Evolutionary conservation across 2,797 vertebrate species (phyloP).

Genomic region (Etheostoma perlongum): DNA sequence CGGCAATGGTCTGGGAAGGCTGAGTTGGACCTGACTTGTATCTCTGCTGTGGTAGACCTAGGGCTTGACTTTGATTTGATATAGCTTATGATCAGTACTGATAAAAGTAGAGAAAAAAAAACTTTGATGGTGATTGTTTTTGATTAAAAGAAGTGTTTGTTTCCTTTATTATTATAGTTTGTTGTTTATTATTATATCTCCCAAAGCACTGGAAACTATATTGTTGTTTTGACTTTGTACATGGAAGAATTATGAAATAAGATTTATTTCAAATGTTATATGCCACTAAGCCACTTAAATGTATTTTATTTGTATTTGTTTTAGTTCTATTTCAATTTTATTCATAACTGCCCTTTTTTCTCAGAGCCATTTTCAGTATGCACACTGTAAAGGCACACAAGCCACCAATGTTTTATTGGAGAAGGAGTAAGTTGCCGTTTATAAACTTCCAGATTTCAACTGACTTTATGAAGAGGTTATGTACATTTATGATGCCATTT

Average conservation of each 20-base stretch:
- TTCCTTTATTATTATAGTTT: constrained; percentile 74
- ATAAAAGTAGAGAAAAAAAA: constrained; percentile 50
- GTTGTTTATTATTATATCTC: constrained; percentile 64
- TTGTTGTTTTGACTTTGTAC: constrained; percentile 84
- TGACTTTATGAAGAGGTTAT: constrained; percentile 71
- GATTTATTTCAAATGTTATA: constrained; percentile 82
- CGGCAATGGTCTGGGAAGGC: constrained; percentile 13
- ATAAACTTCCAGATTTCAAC: constrained; percentile 69
- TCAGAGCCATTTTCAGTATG: constrained; percentile 72
- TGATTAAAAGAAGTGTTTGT: constrained; percentile 64
- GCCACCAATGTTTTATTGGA: constrained; percentile 55
- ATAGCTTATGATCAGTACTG: constrained; percentile 70
- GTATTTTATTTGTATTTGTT: constrained; percentile 81
- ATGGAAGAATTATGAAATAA: constrained; percentile 79
- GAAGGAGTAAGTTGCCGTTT: constrained; percentile 62
- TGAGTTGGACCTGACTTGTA: constrained; percentile 27
- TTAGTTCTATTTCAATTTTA: constrained; percentile 77
- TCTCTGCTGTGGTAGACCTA: constrained; percentile 40
- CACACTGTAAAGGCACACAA: constrained; percentile 64
- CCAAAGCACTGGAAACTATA: constrained; percentile 86
- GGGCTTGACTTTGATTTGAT: constrained; percentile 66
- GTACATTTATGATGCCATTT: constrained; percentile 79
- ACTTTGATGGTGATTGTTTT: constrained; percentile 51
- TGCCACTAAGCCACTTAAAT: constrained; percentile 85
- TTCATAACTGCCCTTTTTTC: constrained; percentile 69